Conservation (phyloP, 2,888 invertebrate species). For the Hofmannophila pseudospretella region DNA sequence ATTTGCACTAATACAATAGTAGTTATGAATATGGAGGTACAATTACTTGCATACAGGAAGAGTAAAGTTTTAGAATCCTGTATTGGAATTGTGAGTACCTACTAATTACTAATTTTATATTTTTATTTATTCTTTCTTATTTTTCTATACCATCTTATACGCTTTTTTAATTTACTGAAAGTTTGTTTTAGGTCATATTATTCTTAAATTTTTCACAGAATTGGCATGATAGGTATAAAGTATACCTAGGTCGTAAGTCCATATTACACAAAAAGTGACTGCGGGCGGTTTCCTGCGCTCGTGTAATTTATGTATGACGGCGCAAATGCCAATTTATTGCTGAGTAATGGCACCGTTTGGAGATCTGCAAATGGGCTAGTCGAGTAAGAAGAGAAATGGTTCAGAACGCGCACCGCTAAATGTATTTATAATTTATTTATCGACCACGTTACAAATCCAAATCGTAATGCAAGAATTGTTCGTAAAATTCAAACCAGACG, state of each 20-base stretch:
- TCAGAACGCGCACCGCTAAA: conserved; percentile 66
- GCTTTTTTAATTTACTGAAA: no score
- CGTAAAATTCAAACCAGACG: conserved; percentile 26
- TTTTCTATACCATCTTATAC: no score
- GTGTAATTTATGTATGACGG: conserved; percentile 76
- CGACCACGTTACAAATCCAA: conserved; percentile 62
- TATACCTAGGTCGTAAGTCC: conserved; percentile 3
- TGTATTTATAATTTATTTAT: conserved; percentile 76
- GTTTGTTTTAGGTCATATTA: no score
- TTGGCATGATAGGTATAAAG: no score
- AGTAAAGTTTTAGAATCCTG: no score
- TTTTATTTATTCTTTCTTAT: no score
- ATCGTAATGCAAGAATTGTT: conserved; percentile 57
- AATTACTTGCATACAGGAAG: no score
- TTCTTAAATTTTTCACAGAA: no score
- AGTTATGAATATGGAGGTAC: no score
- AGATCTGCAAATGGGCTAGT: conserved; percentile 76
- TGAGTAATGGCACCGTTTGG: conserved; percentile 75
- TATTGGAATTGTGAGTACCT: no score
- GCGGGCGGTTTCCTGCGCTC: conserved; percentile 60
- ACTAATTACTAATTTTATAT: no score
- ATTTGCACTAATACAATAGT: no score
- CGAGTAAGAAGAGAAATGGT: conserved; percentile 74
- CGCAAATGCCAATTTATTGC: conserved; percentile 77
- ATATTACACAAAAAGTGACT: conserved; percentile 54